Evolutionary conservation across 1,140 invertebrate genomes (phyloP).

Genomic region (Cepaea nemoralis): DNA sequence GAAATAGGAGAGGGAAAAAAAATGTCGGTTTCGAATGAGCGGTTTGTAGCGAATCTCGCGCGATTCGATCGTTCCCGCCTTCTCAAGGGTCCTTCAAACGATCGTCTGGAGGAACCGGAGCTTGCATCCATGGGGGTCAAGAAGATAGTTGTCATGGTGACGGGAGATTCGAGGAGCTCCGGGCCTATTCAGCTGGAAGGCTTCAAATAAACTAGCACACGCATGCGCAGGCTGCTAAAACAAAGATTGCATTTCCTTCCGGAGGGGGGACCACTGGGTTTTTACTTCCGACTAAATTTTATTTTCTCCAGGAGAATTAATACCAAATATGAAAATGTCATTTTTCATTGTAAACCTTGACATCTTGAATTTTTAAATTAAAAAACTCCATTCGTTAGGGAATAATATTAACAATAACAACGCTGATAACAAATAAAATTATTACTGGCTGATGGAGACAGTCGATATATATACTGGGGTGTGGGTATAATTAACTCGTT

Average conservation of each 20-base stretch:
- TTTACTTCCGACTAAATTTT: neutral
- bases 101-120: conserved; percentile 24
- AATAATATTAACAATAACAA: too few species aligned
- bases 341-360: neutral
- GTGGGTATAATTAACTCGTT: too few species aligned
- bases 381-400: too few species aligned
- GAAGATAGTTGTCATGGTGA: conserved; percentile 38
- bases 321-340: neutral
- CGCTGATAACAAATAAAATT: too few species aligned
- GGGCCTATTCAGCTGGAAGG: conserved; percentile 42
- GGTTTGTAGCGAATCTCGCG: conserved; percentile 21
- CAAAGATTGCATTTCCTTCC: conserved; percentile 43
- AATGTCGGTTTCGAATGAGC: neutral
- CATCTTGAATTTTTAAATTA: too few species aligned
- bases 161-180: conserved; percentile 34
- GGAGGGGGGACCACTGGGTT: neutral
- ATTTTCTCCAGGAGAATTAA: neutral
- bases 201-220: conserved; percentile 44
- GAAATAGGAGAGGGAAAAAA: neutral
- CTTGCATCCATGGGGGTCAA: conserved; percentile 33
- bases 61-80: conserved; percentile 21
- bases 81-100: conserved; percentile 26
- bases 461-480: too few species aligned
- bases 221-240: conserved; percentile 37
- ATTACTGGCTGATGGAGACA: too few species aligned